Conservation (phyloP, 2,113 vertebrate species). For the Ammodramus savannarum region DNA sequence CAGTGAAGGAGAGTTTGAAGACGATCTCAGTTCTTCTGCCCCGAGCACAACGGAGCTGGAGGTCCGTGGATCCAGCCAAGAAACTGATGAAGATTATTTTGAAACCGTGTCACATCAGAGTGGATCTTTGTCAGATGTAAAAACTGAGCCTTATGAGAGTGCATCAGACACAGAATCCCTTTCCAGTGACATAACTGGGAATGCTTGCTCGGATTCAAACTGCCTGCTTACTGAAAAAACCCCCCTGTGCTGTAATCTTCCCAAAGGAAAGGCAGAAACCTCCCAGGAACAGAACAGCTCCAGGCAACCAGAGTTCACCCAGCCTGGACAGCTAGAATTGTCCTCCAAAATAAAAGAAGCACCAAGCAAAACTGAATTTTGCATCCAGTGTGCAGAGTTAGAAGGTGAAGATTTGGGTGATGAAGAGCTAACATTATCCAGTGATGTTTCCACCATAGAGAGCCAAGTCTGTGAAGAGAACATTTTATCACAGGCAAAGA, state of each 20-base stretch:
- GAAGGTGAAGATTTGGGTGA: background rate
- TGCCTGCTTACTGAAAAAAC: background rate
- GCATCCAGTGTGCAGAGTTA: background rate
- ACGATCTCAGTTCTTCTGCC: conserved; percentile 46
- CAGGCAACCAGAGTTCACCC: background rate
- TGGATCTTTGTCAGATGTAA: conserved; percentile 73
- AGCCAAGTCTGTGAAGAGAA: background rate
- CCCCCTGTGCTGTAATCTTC: background rate
- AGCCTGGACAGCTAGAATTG: background rate
- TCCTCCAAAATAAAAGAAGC: background rate
- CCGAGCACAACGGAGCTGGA: conserved; percentile 45
- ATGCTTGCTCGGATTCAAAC: conserved; percentile 5
- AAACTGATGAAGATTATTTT: conserved; percentile 71
- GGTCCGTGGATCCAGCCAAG: conserved; percentile 60
- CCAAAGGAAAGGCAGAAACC: background rate
- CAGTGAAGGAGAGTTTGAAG: conserved; percentile 63
- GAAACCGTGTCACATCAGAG: conserved; percentile 77
- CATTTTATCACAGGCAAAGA: background rate
- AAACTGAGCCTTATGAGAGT: conserved; percentile 73
- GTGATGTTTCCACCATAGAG: background rate
- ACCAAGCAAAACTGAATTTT: background rate
- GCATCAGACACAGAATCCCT: conserved; percentile 65
- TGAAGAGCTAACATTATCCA: background rate
- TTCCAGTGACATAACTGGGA: conserved; percentile 45
- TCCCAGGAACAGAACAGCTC: background rate